phyloP scores from a whole-genome alignment of 2,797 vertebrate genomes.

The Neomorphus geoffroyi region DNA sequence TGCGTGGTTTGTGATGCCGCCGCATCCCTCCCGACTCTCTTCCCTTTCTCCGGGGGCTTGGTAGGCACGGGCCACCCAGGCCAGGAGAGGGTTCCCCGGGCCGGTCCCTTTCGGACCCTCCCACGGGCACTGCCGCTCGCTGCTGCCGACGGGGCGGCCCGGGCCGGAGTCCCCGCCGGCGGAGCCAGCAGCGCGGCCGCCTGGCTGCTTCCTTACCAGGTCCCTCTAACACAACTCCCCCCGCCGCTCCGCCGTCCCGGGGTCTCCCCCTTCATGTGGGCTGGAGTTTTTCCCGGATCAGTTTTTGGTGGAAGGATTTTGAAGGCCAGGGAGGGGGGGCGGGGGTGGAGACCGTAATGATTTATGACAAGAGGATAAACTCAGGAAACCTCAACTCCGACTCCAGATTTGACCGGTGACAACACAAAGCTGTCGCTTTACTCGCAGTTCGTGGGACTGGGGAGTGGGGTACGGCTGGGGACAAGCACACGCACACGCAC shows the following conservation, averaged over 20 bases:
- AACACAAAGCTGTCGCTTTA: conserved; percentile 3
- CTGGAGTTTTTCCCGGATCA: conserved; percentile 31
- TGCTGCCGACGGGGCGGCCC: neutral
- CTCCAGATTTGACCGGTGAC: conserved; percentile 36
- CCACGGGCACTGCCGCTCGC: neutral
- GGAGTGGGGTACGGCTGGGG: neutral
- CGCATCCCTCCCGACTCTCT: conserved; percentile 25
- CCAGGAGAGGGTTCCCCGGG: neutral
- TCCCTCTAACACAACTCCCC: neutral
- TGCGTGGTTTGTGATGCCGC: neutral
- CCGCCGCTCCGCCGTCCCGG: neutral
- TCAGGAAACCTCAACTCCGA: conserved; percentile 41
- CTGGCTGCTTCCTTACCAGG: conserved; percentile 28
- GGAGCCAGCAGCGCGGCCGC: neutral
- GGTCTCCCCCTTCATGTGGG: conserved; percentile 60
- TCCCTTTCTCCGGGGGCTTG: neutral
- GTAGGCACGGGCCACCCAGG: neutral
- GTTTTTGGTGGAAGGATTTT: conserved; percentile 49
- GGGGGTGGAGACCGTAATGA: conserved; percentile 29
- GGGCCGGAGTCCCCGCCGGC: neutral
- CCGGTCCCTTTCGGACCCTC: neutral
- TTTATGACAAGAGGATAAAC: conserved; percentile 57
- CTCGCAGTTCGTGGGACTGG: neutral
- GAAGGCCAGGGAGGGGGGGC: neutral
- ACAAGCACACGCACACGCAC: no score